Conservation (phyloP, 2,888 invertebrate genomes). For the Yponomeuta plumbellus region DNA sequence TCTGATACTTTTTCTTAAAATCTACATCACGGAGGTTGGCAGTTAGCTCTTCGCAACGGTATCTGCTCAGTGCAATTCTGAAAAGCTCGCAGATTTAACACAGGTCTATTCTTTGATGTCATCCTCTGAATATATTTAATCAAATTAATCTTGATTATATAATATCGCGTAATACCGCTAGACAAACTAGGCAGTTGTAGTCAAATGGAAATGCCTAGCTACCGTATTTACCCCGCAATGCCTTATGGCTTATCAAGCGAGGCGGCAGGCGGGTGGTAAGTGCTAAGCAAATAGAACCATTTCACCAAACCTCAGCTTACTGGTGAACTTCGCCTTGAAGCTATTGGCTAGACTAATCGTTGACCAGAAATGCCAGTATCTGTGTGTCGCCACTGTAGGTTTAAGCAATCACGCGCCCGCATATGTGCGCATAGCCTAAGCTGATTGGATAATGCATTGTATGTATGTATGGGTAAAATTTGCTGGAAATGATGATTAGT, state of each 20-base stretch:
- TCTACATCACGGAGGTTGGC: too few species aligned
- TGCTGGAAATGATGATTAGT: background rate
- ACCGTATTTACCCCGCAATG: constrained; percentile 2
- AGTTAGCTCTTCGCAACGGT: too few species aligned
- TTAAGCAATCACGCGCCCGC: background rate
- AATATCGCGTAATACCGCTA: too few species aligned
- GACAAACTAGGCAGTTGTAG: background rate
- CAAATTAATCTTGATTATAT: too few species aligned
- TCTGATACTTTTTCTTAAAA: too few species aligned
- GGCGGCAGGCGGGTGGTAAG: constrained; percentile 6
- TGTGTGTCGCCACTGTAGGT: constrained; percentile 1
- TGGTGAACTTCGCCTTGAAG: background rate
- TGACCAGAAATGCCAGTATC: background rate
- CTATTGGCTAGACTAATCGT: background rate
- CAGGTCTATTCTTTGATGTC: too few species aligned
- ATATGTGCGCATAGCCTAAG: background rate
- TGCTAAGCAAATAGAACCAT: constrained; percentile 11
- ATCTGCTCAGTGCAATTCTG: too few species aligned
- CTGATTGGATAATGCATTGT: constrained; percentile 11
- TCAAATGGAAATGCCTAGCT: background rate
- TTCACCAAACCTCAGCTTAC: background rate
- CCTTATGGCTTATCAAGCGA: constrained; percentile 13
- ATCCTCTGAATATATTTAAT: too few species aligned
- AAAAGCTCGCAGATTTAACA: too few species aligned
- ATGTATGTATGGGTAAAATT: background rate